phyloP scores from a whole-genome alignment of 2,888 invertebrate genomes.

The Aleiodes leptofemur region DNA sequence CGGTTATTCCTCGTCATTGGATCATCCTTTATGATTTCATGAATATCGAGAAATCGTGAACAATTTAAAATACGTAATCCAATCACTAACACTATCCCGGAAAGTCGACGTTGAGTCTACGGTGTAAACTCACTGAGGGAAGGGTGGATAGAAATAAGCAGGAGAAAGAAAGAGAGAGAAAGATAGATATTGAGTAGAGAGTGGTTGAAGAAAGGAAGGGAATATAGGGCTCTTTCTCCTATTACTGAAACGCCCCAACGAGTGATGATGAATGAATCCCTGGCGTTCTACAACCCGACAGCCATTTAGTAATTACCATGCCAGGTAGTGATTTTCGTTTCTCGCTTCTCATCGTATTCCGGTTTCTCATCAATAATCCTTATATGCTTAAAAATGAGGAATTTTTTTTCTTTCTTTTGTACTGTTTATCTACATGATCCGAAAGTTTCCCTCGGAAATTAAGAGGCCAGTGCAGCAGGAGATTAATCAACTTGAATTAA shows the following conservation, averaged over 20 bases:
- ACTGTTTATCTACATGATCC: not conserved
- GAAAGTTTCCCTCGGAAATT: no score
- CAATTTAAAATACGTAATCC: no score
- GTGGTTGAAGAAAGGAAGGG: not conserved
- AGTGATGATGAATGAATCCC: slow-evolving; percentile 56
- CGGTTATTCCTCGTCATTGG: no score
- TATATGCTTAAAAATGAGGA: slow-evolving; percentile 17
- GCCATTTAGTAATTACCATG: slow-evolving; percentile 56
- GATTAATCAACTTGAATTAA: no score
- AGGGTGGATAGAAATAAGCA: no score
- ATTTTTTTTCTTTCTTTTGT: not conserved
- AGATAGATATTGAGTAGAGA: slow-evolving; percentile 3
- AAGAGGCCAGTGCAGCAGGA: no score
- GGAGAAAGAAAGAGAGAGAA: no score
- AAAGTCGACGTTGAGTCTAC: no score
- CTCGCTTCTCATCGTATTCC: slow-evolving; percentile 50
- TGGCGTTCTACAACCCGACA: slow-evolving; percentile 44
- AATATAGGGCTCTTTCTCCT: slow-evolving; percentile 32
- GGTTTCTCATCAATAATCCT: slow-evolving; percentile 68
- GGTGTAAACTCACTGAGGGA: no score
- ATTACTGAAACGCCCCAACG: slow-evolving; percentile 48
- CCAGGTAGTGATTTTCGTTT: slow-evolving; percentile 53
- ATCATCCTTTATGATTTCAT: no score
- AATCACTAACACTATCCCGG: no score
- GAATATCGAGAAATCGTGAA: no score